A percentile compares a stretch with the other conserved stretches of the same genome.
Evolutionary conservation across 2,888 invertebrate species (phyloP).

Genomic region (Pachydiplax longipennis): DNA sequence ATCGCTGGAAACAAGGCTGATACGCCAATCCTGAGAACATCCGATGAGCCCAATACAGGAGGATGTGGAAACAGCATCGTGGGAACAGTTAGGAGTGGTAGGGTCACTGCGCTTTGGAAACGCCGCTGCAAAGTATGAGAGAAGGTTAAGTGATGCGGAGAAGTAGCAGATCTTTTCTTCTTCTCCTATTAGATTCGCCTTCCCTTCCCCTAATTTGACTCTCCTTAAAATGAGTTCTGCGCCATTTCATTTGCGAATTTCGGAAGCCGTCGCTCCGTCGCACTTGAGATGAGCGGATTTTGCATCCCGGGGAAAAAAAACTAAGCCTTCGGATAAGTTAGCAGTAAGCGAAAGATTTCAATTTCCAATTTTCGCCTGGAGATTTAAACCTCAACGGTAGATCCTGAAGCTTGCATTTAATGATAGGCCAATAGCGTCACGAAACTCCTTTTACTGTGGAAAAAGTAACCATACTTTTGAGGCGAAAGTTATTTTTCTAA

Average conservation of each 20-base stretch:
- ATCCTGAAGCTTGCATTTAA: too few species aligned
- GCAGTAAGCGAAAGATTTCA: too few species aligned
- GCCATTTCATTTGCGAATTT: neutral
- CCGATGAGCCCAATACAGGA: neutral
- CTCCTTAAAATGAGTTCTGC: neutral
- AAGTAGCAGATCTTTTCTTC: neutral
- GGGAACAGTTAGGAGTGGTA: slow-evolving; percentile 27
- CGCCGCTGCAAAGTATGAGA: slow-evolving; percentile 7
- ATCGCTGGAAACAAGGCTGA: neutral
- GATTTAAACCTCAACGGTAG: too few species aligned
- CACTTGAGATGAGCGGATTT: neutral
- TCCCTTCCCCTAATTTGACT: neutral
- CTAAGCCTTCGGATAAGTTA: too few species aligned
- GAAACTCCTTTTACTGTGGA: too few species aligned
- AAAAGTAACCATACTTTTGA: too few species aligned
- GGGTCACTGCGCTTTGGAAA: slow-evolving; percentile 36
- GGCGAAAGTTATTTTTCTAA: too few species aligned
- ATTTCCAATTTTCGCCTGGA: too few species aligned
- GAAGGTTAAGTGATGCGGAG: slow-evolving; percentile 8
- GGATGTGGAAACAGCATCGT: slow-evolving; percentile 5
- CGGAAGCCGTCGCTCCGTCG: neutral
- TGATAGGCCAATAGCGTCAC: too few species aligned
- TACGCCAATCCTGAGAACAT: neutral
- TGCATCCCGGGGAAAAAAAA: neutral
- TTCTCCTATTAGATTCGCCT: neutral